Base-by-base conservation (phyloP, 2,888 invertebrate genomes). In the Dugesia japonica region DNA sequence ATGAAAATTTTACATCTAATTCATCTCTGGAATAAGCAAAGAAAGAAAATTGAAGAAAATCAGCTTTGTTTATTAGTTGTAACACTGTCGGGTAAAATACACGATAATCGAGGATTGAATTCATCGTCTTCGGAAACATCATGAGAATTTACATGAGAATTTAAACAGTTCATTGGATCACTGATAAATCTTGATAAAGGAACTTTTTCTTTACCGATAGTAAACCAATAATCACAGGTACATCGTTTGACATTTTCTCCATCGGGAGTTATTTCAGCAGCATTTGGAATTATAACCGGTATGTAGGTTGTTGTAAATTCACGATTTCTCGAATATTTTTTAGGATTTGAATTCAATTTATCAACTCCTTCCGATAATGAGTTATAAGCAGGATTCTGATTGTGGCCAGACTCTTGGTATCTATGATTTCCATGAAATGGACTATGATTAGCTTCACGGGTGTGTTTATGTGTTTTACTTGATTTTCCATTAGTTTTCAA, bases 61-160 rank as follows among this genome's bases (percentile, higher is more conserved):
- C 56, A 56, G 56, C 56, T 56, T n/a, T 56, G 56, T 56, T 56
- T 56, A 56, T 56, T 56, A 56, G 56, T 56, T 9, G 56, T n/a
- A 56, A 56, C 56, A n/a, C 56, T 56, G 1, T 56, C 56, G 56
- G 56, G 56, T 23, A 56, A 56, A 56, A 56, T 56, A n/a, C 56
- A 56, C 56, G 56, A 56, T n/a, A 56, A n/a, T n/a, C 56, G 56
- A 20, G 56, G 56, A 56, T 56, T 56, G 17, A 56, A 56, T 4
- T 56, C 56, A 56, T 56, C 56, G 23, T 56, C 56, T 23, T 56
- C 56, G n/a, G 56, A 56, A 23, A 56, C 56, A n/a, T 56, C 56
- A 56, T 56, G 56, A 56, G 56, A 56, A 56, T 56, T 56, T 23
- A n/a, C 56, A 56, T 56, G 56, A 56, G 56, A 56, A 56, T 56